Evolutionary conservation across 2,888 invertebrate species (phyloP), one percentile per base, ranked within the genome.

Genomic region (Stenolophus ochropezus): DNA sequence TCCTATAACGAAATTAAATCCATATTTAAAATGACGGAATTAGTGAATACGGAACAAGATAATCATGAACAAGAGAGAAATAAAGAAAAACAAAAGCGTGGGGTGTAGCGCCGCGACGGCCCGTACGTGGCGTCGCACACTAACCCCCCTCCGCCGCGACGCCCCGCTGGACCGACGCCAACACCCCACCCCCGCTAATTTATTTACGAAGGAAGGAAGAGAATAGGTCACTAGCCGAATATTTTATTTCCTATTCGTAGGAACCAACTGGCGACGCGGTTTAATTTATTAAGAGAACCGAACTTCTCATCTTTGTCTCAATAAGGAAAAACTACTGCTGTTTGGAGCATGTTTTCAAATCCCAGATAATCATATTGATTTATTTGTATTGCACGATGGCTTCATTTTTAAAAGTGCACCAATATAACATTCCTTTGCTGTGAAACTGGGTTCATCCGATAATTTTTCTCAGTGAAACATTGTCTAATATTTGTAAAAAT

Each of bases 151-250:
- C 47, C 53, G 16, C n/a, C 25, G 1, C 20, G 23, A 4, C 11
- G 25, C 27, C 58, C 20, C 8, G 51, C 79, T 79, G 79, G 79
- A 79, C 69, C 27, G 79, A 79, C 79, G 79, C 79, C 79, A 79
- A 42, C 33, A 53, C 21, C 51, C 71, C 53, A 14, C 71, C 53
- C 65, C 71, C 79, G 79, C 56, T 79, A 79, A 79, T 79, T 79
- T 79, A 79, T 79, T 79, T 79, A 79, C 79, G 21, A 56, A 71
- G 71, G 71, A 79, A 49, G 79, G 79, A 79, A 79, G 51, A 79
- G 79, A 71, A 79, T 79, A 69, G 79, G 79, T 79, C 69, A 53
- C 79, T 51, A 79, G 79, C 71, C 79, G 79, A 79, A 79, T 79
- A 71, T 71, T 79, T 79, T 79, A 79, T 79, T 79, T 79, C 71